Conservation (phyloP, 2,797 vertebrate species). For the Gambelia wislizenii region DNA sequence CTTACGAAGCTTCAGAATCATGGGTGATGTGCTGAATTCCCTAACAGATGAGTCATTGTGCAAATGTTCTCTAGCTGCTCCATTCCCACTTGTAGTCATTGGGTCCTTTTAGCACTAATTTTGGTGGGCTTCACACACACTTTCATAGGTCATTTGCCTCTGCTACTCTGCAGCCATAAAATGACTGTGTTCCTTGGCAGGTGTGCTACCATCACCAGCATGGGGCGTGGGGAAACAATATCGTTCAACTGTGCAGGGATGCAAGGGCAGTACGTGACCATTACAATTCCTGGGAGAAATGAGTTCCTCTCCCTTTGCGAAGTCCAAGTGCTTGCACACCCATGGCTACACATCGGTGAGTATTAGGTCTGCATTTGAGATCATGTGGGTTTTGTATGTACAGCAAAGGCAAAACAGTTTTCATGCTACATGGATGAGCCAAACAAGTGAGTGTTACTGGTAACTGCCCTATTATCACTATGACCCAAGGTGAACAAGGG, state of each 20-base stretch:
- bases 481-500: background rate
- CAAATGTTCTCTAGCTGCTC: background rate
- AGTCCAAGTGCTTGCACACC: constrained; percentile 37
- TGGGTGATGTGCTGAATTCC: background rate
- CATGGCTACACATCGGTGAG: background rate
- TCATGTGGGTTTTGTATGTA: constrained; percentile 14
- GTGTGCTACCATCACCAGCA: constrained; percentile 31
- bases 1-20: no score
- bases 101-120: background rate
- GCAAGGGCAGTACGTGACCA: constrained; percentile 46
- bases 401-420: background rate
- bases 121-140: background rate
- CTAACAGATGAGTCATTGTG: background rate
- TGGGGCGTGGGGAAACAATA: constrained; percentile 43
- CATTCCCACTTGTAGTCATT: no score
- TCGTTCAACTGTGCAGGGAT: constrained; percentile 49
- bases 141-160: background rate
- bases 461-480: background rate
- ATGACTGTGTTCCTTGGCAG: constrained; percentile 4
- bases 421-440: constrained; percentile 11
- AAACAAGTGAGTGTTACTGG: rapidly evolving
- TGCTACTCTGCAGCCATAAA: background rate
- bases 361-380: background rate
- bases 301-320: constrained; percentile 54
- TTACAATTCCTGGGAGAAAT: constrained; percentile 44